A percentile compares a stretch with the other conserved stretches of the same genome.
Conservation (phyloP, 2,113 vertebrate species). For the Petrocephalus microphthalmus region DNA sequence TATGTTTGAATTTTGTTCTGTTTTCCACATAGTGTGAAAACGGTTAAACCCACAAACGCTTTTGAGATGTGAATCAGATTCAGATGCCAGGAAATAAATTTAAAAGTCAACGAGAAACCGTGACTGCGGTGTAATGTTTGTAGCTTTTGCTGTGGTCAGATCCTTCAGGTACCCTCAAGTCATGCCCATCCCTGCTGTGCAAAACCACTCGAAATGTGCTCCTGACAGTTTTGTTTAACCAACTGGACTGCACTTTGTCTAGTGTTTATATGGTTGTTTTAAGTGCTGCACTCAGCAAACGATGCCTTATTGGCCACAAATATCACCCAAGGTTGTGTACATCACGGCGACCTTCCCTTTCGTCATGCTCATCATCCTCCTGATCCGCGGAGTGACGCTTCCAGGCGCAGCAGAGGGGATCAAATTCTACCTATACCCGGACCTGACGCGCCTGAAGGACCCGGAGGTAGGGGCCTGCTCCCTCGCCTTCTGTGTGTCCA, state of each 20-base stretch:
- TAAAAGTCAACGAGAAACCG: neutral
- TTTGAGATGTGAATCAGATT: neutral
- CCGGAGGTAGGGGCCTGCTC: conserved; percentile 74
- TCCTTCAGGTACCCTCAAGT: neutral
- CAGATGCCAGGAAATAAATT: neutral
- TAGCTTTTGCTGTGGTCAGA: neutral
- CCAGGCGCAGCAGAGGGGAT: conserved; percentile 87
- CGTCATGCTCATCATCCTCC: conserved; percentile 86
- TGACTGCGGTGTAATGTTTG: neutral
- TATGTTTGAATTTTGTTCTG: neutral
- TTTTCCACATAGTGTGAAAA: neutral
- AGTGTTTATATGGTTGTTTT: neutral
- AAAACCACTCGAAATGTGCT: neutral
- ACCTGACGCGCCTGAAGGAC: conserved; percentile 81
- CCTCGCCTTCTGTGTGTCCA: neutral
- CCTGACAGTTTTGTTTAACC: neutral
- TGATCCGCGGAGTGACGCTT: conserved; percentile 89
- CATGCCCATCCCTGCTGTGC: neutral
- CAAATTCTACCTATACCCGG: conserved; percentile 94
- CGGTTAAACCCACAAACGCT: neutral
- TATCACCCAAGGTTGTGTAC: conserved; percentile 70
- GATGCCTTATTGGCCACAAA: neutral
- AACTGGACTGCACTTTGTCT: conserved; percentile 27
- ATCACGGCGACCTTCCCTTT: conserved; percentile 96
- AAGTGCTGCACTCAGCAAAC: neutral